Evolutionary conservation across 2,797 vertebrate species (phyloP).

Genomic region (Pipistrellus pygmaeus): DNA sequence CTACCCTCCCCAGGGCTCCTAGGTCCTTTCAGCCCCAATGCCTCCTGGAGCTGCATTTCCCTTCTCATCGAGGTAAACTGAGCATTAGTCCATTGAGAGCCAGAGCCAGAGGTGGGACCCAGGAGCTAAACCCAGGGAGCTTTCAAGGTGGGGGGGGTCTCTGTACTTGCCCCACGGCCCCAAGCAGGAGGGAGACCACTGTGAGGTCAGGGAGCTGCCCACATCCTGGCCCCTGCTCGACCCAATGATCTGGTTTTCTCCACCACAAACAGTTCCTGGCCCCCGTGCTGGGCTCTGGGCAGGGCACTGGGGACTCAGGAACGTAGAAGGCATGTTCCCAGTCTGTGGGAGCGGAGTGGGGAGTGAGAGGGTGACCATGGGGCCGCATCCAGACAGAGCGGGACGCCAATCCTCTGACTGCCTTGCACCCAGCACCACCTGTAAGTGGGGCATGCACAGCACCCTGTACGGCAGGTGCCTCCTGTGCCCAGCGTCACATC

Average conservation of each 20-base stretch:
- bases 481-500: not conserved
- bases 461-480: not conserved
- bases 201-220: too few species aligned
- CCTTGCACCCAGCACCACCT: not conserved
- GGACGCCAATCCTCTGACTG: too few species aligned
- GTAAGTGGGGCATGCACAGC: fast-evolving
- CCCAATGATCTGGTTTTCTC: not conserved
- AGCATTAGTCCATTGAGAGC: not conserved
- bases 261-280: not conserved
- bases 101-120: not conserved
- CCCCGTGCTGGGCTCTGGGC: not conserved
- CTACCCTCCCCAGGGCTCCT: not conserved
- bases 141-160: not conserved
- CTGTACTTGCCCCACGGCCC: not conserved
- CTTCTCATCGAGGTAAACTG: not conserved
- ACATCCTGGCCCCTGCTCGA: not conserved
- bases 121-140: not conserved
- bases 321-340: not conserved
- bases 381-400: not conserved
- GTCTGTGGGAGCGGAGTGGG: too few species aligned
- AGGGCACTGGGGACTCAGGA: not conserved
- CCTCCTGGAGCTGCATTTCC: not conserved
- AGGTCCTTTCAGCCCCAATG: fast-evolving
- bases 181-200: not conserved
- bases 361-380: not conserved